These are phyloP conservation scores for Agrypnia vestita DNA, from an alignment of 1,140 invertebrate genomes.

Conservation along the genomic window DNA sequence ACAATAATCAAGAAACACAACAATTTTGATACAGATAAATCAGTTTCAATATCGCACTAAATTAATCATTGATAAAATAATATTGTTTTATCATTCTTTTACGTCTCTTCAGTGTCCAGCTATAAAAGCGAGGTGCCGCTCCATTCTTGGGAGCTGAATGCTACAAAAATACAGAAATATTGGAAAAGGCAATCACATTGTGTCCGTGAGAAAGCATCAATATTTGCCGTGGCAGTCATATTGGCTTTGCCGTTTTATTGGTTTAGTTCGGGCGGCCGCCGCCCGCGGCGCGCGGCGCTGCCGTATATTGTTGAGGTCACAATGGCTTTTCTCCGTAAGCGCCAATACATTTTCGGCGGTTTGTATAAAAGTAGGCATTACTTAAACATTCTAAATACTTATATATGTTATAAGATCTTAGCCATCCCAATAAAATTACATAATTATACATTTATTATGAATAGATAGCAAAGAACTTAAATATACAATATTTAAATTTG, in stretches of 20 bases:
- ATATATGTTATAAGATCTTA: too few species aligned
- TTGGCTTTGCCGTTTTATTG: slow-evolving; percentile 55
- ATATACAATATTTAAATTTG: too few species aligned
- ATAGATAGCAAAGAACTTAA: too few species aligned
- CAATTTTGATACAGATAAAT: too few species aligned
- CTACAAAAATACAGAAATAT: slow-evolving; percentile 51
- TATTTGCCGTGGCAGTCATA: slow-evolving; percentile 58
- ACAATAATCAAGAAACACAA: too few species aligned
- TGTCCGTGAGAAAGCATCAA: slow-evolving; percentile 58
- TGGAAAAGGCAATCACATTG: slow-evolving; percentile 54
- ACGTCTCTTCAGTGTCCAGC: slow-evolving; percentile 9
- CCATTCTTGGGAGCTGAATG: slow-evolving; percentile 48
- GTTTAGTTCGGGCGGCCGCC: slow-evolving; percentile 36
- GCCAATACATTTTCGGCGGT: slow-evolving; percentile 21
- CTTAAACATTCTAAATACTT: too few species aligned
- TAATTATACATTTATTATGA: too few species aligned
- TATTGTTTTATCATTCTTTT: background rate
- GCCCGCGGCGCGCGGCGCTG: slow-evolving; percentile 42
- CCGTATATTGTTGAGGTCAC: slow-evolving; percentile 55
- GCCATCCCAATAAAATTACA: too few species aligned
- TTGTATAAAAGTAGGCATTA: background rate
- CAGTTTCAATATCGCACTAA: too few species aligned
- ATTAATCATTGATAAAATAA: too few species aligned
- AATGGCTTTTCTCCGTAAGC: slow-evolving; percentile 45
- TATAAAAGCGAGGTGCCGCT: slow-evolving; percentile 10